Evolutionary conservation across 2,113 vertebrate species (phyloP).

Genomic region (Pelvicachromis taeniatus): DNA sequence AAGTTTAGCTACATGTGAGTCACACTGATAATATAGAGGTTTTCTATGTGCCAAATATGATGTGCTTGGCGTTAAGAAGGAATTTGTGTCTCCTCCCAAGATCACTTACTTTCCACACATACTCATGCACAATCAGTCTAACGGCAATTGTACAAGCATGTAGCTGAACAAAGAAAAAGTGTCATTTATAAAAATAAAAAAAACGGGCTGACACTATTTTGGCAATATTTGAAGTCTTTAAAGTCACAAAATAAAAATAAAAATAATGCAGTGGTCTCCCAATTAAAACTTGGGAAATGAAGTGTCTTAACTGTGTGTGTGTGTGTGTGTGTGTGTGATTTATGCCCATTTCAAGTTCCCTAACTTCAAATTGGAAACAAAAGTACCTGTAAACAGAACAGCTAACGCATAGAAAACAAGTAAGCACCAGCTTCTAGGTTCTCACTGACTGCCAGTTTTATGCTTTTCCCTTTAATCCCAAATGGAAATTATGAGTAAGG

Average conservation of each 20-base stretch:
- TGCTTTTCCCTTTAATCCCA: background rate
- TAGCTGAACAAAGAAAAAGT: background rate
- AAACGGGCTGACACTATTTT: background rate
- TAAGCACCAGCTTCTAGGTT: background rate
- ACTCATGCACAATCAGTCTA: background rate
- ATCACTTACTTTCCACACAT: background rate
- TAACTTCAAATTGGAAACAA: background rate
- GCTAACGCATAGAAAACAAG: background rate
- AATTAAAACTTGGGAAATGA: background rate
- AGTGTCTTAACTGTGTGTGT: background rate
- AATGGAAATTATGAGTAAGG: background rate
- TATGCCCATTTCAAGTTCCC: background rate
- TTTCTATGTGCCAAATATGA: background rate
- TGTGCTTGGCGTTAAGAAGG: background rate
- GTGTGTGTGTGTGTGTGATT: background rate
- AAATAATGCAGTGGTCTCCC: background rate
- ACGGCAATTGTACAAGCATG: background rate
- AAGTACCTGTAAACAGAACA: background rate
- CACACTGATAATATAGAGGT: background rate
- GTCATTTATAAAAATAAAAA: background rate
- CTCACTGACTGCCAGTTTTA: background rate
- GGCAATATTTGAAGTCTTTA: background rate
- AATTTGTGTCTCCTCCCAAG: background rate
- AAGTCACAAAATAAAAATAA: background rate
- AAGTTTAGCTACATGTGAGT: background rate